Conservation (phyloP, 37 sponge, comb jelly and placozoan genomes). For the Petrosia ficiformis region DNA sequence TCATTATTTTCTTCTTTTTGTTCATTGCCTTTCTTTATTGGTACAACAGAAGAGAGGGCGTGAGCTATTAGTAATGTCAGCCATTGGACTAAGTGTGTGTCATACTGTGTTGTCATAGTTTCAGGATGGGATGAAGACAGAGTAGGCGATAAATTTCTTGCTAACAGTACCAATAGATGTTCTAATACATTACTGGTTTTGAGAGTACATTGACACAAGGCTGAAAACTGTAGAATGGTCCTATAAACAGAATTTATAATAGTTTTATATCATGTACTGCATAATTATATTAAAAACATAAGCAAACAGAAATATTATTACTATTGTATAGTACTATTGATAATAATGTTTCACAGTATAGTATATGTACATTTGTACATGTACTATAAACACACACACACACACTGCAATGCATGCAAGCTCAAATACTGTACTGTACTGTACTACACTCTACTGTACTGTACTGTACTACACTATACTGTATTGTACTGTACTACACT, state of each 20-base stretch:
- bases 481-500: no score
- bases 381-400: no score
- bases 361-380: no score
- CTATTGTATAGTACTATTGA: background rate
- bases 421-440: no score
- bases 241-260: no score
- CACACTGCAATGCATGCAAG: no score
- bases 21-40: conserved; percentile 1
- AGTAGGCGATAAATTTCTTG: conserved; percentile 10
- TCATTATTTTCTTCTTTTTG: no score
- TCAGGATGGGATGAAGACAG: background rate
- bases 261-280: no score
- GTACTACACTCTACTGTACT: no score
- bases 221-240: conserved; percentile 55
- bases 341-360: no score
- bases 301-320: background rate
- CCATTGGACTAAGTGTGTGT: conserved; percentile 38
- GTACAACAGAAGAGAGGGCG: conserved; percentile 31
- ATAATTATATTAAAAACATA: background rate
- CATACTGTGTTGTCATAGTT: background rate
- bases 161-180: conserved; percentile 11
- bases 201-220: conserved; percentile 45
- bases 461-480: no score
- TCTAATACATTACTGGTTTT: conserved; percentile 17
- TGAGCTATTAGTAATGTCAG: conserved; percentile 49